Base-by-base conservation (phyloP, 37 sponge, comb jelly and placozoan genomes). In the Hormiphora californensis region DNA sequence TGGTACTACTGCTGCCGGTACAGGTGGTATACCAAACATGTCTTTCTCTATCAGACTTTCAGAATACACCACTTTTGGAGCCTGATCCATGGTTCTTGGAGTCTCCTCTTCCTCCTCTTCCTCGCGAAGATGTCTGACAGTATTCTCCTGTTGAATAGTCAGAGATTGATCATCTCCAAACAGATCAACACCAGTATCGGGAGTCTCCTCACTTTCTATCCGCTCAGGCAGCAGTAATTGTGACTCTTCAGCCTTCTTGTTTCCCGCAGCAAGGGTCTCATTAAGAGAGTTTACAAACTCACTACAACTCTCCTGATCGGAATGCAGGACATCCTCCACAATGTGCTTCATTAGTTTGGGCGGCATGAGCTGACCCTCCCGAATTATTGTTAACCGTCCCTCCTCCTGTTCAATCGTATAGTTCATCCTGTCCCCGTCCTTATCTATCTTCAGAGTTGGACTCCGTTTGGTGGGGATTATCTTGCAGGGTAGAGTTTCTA, bases 341-440 rank as follows among this genome's bases (percentile, higher is more conserved):
- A 73, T 73, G 46, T 73, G 81, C 25, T 73, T 73, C 81, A 73
- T 73, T 7, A 73, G 81, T 73, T 73, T 73, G 12, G 81, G 81
- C 0, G 81, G 43, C 23, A 73, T 39, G 23, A 73, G 40, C 5
- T 34, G 38, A 3, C 81, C 81, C 44, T 73, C 81, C 35, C 43
- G 81, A 46, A 73, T 73, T 21, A 73, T 73, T 8, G 81, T 73
- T 12, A 73, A 30, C n/a, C n/a, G n/a, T n/a, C n/a, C 61, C 19
- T 37, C 43, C 25, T 40, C 44, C 2, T 73, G 40, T 40, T 73
- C 81, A 73, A 73, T 73, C 21, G 81, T 73, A 46, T 73, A 73
- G 46, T 73, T 73, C 25, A 40, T 73, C 9, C 3, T 27, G 46
- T 73, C 17, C 28, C 81, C 81, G 23, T 43, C 81, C 35, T 73